Percentiles rank a stretch among this genome's conserved stretches.
Conservation (phyloP, 1,140 invertebrate species). For the Oryzaephilus surinamensis region DNA sequence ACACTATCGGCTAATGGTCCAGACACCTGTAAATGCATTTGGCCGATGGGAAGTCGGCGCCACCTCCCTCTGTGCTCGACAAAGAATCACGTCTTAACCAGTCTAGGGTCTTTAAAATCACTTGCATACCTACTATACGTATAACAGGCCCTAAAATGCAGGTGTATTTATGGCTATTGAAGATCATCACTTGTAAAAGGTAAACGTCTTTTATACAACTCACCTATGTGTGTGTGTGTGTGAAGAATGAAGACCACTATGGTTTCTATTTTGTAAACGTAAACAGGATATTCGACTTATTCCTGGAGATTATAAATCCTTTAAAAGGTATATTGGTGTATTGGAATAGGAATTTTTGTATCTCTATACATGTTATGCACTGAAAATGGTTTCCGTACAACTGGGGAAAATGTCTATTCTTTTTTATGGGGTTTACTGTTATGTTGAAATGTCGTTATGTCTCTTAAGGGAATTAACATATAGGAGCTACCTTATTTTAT, state of each 20-base stretch:
- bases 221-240: too few relatives aligned
- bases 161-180: slow-evolving; percentile 9
- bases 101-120: slow-evolving; percentile 9
- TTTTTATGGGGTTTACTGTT: too few relatives aligned
- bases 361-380: too few relatives aligned
- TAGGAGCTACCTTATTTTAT: too few relatives aligned
- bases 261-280: slow-evolving; percentile 11
- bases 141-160: slow-evolving; percentile 8
- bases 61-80: slow-evolving; percentile 12
- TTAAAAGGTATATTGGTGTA: slow-evolving; percentile 7
- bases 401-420: too few relatives aligned
- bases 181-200: slow-evolving; percentile 3
- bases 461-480: too few relatives aligned
- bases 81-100: slow-evolving; percentile 13
- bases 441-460: too few relatives aligned
- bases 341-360: too few relatives aligned
- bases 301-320: slow-evolving; percentile 1
- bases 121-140: slow-evolving; percentile 3
- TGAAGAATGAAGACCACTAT: slow-evolving; percentile 6
- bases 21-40: slow-evolving; percentile 14
- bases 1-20: slow-evolving; percentile 6
- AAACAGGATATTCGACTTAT: slow-evolving; percentile 9
- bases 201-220: slow-evolving; percentile 7
- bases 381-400: too few relatives aligned
- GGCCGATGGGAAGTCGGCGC: slow-evolving; percentile 11